Evolutionary conservation across 2,797 vertebrate species (phyloP), one percentile per base, ranked within the genome.

Genomic region (Bradypodion pumilum): DNA sequence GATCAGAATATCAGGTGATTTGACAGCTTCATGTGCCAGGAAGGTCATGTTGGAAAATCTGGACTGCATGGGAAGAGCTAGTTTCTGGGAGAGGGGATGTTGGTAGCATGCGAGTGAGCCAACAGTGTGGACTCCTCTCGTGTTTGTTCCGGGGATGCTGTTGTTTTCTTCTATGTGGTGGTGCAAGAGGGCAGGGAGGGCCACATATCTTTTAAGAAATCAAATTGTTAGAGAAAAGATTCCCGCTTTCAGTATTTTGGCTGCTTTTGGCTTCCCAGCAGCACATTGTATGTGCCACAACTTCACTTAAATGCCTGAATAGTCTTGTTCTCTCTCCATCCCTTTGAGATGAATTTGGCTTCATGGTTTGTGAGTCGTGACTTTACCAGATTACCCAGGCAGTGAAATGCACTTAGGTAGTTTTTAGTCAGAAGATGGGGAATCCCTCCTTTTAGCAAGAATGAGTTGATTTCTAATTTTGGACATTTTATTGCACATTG

Each of bases 21-120:
- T 63, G 63, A 52, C 5, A 60, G 70, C 66, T 40, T 59, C 7
- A 62, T 52, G 19, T 19, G 5, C 21, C 19, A 32, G 29, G n/a
- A 65, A 63, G 44, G 69, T 12, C 7, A 1, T 25, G 37, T 37
- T 35, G 44, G 35, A 66, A 80, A 79, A 37, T 37, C 13, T 23
- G 12, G 49, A n/a, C 52, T 32, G 23, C n/a, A 23, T 60, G 46
- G 72, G 49, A 81, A 65, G 78, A 69, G 16, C 27, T 44, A n/a
- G 44, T 85, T 85, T 85, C 78, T 85, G 84, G 84, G 79, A 77
- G 65, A 40, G 15, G 32, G 7, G 74, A 62, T 70, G 69, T 69
- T 25, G 1, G n/a, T 21, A 46, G 32, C 37, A 15, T 46, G 25
- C 60, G 32, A 49, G 6, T 1, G 15, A 72, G 52, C n/a, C 16